Evolutionary conservation across 2,113 vertebrate genomes (phyloP).

Genomic region (Rhynchomys soricoides): DNA sequence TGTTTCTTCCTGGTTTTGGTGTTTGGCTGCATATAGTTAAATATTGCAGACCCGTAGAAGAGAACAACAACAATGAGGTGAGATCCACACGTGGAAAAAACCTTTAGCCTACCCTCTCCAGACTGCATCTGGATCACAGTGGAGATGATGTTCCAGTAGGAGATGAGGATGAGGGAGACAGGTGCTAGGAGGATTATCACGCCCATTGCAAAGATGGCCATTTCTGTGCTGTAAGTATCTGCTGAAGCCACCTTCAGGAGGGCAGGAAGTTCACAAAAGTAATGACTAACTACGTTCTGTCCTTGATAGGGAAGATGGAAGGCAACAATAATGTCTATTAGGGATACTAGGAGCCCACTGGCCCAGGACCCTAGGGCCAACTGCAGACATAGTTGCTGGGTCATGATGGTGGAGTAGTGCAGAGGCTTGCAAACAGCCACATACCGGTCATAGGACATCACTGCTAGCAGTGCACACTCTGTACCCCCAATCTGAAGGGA

Average conservation of each 20-base stretch:
- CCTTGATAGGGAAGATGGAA: conserved; percentile 74
- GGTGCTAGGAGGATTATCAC: too few relatives aligned
- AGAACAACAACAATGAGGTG: conserved; percentile 63
- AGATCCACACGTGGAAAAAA: conserved; percentile 67
- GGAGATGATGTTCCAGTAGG: too few relatives aligned
- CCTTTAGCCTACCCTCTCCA: conserved; percentile 49
- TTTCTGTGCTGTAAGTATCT: too few relatives aligned
- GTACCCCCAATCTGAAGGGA: conserved; percentile 58
- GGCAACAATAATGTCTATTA: conserved; percentile 68
- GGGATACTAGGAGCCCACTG: conserved; percentile 67
- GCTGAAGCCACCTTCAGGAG: conserved; percentile 27
- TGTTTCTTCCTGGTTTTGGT: conserved; percentile 26
- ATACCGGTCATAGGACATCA: conserved; percentile 78
- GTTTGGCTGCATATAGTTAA: conserved; percentile 69
- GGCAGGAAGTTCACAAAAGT: conserved; percentile 80
- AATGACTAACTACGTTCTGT: conserved; percentile 72
- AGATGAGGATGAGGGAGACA: too few relatives aligned
- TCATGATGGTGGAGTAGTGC: conserved; percentile 71
- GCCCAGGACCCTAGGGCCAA: conserved; percentile 58
- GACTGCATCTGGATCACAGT: too few relatives aligned
- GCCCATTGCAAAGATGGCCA: too few relatives aligned
- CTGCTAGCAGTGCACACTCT: conserved; percentile 65
- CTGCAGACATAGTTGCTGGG: background rate
- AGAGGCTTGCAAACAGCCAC: conserved; percentile 74
- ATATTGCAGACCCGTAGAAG: conserved; percentile 66